Percentiles rank a stretch among this genome's conserved stretches.
Conservation (phyloP, 2,113 vertebrate species). For the Bubo blakistoni region DNA sequence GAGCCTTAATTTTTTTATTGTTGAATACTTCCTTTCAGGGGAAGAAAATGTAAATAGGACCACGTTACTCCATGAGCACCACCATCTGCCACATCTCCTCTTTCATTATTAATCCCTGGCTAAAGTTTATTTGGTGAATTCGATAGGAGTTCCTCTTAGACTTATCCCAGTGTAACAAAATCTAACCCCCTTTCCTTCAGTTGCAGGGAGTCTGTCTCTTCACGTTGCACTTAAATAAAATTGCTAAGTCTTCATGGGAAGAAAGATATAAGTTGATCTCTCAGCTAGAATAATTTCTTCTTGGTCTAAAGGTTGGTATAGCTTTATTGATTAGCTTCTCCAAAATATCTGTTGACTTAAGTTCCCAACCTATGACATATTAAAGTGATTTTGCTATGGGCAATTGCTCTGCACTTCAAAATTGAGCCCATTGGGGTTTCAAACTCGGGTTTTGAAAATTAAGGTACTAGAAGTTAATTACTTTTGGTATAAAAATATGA, state of each 20-base stretch:
- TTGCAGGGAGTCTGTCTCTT: background rate
- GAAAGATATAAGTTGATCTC: background rate
- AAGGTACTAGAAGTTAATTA: background rate
- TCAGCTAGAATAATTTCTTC: background rate
- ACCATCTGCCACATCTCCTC: constrained; percentile 17
- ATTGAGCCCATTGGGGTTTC: background rate
- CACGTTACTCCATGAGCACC: background rate
- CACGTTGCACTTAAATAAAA: background rate
- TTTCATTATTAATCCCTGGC: background rate
- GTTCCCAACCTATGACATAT: background rate
- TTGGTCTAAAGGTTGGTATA: background rate
- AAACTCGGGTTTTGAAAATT: background rate
- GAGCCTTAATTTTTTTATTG: background rate
- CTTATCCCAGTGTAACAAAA: background rate
- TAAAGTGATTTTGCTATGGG: background rate
- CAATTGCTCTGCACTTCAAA: background rate
- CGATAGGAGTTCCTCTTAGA: background rate
- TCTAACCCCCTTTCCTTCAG: background rate
- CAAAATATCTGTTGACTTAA: background rate
- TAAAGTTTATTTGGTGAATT: constrained; percentile 1
- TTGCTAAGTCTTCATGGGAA: background rate
- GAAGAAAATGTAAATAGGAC: background rate
- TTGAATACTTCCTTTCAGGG: background rate
- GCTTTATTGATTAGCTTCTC: background rate
- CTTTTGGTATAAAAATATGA: background rate